A percentile compares a stretch with the other conserved stretches of the same genome.
Evolutionary conservation across 2,797 vertebrate genomes (phyloP).

Genomic region (Pyrocephalus nanus): DNA sequence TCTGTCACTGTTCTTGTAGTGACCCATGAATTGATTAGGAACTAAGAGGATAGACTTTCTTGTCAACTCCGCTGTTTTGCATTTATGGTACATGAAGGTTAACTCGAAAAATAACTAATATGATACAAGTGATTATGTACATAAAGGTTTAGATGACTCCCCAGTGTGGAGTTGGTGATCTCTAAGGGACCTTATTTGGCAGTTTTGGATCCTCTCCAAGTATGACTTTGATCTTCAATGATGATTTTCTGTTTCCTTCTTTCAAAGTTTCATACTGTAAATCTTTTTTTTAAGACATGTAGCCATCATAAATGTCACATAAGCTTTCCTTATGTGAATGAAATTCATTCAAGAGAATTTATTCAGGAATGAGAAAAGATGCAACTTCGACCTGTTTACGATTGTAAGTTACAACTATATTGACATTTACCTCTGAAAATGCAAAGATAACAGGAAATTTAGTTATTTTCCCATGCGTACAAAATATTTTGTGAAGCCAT

Average conservation of each 20-base stretch:
- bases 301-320: background rate
- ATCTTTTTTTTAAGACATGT: background rate
- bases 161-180: background rate
- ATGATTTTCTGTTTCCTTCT: background rate
- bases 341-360: background rate
- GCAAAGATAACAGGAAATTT: background rate
- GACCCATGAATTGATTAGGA: background rate
- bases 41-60: background rate
- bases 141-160: background rate
- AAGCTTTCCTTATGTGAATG: background rate
- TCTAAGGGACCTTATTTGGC: background rate
- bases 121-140: background rate
- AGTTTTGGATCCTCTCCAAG: background rate
- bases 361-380: background rate
- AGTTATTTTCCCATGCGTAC: background rate
- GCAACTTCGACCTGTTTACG: background rate
- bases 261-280: background rate
- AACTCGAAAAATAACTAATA: slow-evolving; percentile 35
- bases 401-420: background rate
- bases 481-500: background rate
- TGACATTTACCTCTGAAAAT: background rate
- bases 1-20: slow-evolving; percentile 3
- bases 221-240: background rate
- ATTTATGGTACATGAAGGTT: slow-evolving; percentile 21
- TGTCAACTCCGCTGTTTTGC: slow-evolving; percentile 13